Conservation (phyloP, 2,113 vertebrate species). For the Chascanopsetta lugubris region DNA sequence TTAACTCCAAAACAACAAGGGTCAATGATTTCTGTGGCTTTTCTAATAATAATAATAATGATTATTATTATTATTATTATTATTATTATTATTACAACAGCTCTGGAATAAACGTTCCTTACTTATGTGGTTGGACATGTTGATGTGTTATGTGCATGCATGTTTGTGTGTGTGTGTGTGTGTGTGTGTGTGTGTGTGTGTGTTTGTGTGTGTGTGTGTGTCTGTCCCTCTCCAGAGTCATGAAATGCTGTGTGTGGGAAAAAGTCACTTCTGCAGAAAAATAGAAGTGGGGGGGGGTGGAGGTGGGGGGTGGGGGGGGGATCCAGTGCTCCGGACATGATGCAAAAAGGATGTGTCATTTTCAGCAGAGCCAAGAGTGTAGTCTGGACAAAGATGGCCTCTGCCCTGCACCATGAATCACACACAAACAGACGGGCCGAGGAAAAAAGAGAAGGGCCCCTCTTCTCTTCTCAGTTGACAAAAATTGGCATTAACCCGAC, state of each 20-base stretch:
- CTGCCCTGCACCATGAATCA: conserved; percentile 19
- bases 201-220: too few relatives aligned
- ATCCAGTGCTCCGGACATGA: conserved; percentile 25
- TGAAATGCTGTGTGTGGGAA: conserved; percentile 40
- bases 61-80: too few relatives aligned
- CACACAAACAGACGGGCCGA: neutral
- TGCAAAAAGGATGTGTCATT: conserved; percentile 41
- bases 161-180: too few relatives aligned
- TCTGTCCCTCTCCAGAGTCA: neutral
- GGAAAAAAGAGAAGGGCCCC: neutral
- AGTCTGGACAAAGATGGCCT: conserved; percentile 33
- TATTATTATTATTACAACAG: too few relatives aligned
- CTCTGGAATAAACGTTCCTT: too few relatives aligned
- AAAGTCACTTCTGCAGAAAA: conserved; percentile 6
- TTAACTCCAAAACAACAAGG: too few relatives aligned
- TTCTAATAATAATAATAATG: too few relatives aligned
- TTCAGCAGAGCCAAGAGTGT: neutral
- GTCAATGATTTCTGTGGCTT: too few relatives aligned
- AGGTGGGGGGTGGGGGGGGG: too few relatives aligned
- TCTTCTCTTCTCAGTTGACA: conserved; percentile 12
- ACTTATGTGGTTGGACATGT: neutral
- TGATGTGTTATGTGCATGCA: conserved; percentile 4
- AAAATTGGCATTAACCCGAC: conserved; percentile 1
- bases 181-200: too few relatives aligned
- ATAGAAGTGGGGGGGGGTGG: too few relatives aligned